A percentile compares a stretch with the other conserved stretches of the same genome.
Conservation (phyloP, 1,140 invertebrate species). For the Drosophila willistoni region DNA sequence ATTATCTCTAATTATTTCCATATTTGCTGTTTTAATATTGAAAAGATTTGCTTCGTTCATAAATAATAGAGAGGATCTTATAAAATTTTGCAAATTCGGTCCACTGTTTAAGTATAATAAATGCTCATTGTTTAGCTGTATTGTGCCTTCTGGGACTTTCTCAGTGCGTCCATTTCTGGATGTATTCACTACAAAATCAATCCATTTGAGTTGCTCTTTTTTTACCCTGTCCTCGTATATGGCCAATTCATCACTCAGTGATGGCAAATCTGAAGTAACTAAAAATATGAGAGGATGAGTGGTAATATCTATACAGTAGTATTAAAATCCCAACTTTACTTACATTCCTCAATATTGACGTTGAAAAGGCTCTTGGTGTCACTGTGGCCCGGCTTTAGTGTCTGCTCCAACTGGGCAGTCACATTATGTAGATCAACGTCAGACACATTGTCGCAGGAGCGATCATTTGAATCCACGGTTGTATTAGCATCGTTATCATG, state of each 20-base stretch:
- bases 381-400: slow-evolving; percentile 13
- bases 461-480: neutral
- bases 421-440: slow-evolving; percentile 57
- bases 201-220: slow-evolving; percentile 27
- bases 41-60: slow-evolving; percentile 40
- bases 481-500: neutral
- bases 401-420: slow-evolving; percentile 47
- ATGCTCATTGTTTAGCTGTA: slow-evolving; percentile 44
- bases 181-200: slow-evolving; percentile 25
- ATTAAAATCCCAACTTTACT: neutral
- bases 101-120: slow-evolving; percentile 45
- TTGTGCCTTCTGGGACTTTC: neutral
- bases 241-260: slow-evolving; percentile 3
- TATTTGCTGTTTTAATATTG: slow-evolving; percentile 17
- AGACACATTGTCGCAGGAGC: slow-evolving; percentile 36
- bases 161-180: neutral
- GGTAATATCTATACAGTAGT: neutral
- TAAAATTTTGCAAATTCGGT: slow-evolving; percentile 53
- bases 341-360: slow-evolving; percentile 45
- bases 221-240: slow-evolving; percentile 5
- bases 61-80: slow-evolving; percentile 50
- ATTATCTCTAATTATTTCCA: slow-evolving; percentile 32
- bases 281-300: neutral
- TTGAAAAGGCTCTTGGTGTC: slow-evolving; percentile 49
- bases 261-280: neutral